phyloP scores from a whole-genome alignment of 1,140 invertebrate genomes.

The Drosophila obscura region DNA sequence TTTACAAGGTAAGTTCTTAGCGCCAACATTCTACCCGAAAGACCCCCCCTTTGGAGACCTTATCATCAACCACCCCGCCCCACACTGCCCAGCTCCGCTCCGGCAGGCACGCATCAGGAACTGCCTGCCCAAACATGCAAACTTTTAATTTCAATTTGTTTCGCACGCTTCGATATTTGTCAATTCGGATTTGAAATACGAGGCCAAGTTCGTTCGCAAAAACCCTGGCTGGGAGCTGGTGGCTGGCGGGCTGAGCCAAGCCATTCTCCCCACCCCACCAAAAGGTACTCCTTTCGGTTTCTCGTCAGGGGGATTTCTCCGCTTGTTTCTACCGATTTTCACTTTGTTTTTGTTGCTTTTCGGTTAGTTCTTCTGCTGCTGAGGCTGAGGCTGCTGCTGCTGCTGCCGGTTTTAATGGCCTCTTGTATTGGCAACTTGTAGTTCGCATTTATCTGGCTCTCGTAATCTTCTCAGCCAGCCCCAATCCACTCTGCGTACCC shows the following conservation, averaged over 20 bases:
- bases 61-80: constrained; percentile 20
- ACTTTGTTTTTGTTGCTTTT: constrained; percentile 47
- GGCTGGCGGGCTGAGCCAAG: constrained; percentile 34
- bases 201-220: constrained; percentile 51
- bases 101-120: constrained; percentile 52
- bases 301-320: constrained; percentile 8
- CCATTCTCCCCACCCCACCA: constrained; percentile 16
- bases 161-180: constrained; percentile 79
- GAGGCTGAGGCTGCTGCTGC: constrained; percentile 28
- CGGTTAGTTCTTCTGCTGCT: constrained; percentile 6
- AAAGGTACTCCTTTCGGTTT: constrained; percentile 44
- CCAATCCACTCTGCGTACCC: constrained; percentile 55
- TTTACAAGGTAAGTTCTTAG: constrained; percentile 82
- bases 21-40: constrained; percentile 58
- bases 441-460: constrained; percentile 80
- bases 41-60: constrained; percentile 7
- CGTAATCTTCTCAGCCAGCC: constrained; percentile 68
- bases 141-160: constrained; percentile 82
- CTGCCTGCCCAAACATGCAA: constrained; percentile 69
- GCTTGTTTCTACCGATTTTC: constrained; percentile 24
- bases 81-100: neutral
- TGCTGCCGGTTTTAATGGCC: constrained; percentile 78
- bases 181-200: constrained; percentile 66
- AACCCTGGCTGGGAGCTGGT: constrained; percentile 35
- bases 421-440: constrained; percentile 83